Conservation (phyloP, 2,888 invertebrate species). For the Sinhomidia bicolor region DNA sequence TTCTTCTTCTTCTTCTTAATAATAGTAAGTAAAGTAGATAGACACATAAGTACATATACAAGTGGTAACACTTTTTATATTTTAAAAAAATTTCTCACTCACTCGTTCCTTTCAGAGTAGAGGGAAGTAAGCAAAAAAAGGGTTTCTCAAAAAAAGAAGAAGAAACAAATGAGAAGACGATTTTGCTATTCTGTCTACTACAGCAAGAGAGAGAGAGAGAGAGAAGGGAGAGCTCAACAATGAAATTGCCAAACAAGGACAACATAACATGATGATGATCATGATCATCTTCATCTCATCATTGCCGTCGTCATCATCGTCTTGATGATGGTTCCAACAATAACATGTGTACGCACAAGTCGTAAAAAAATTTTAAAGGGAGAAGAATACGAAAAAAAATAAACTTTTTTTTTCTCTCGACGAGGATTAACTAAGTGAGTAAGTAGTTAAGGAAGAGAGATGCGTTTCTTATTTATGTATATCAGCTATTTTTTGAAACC, state of each 20-base stretch:
- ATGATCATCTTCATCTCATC: background rate
- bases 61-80: too few species aligned
- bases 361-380: slow-evolving; percentile 6
- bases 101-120: background rate
- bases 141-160: slow-evolving; percentile 26
- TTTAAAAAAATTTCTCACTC: too few species aligned
- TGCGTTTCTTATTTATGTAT: background rate
- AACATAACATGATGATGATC: slow-evolving; percentile 33
- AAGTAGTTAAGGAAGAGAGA: background rate
- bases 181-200: slow-evolving; percentile 21
- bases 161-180: slow-evolving; percentile 50
- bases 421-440: background rate
- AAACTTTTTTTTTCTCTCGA: background rate
- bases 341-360: slow-evolving; percentile 2
- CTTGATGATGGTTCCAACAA: slow-evolving; percentile 21
- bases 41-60: too few species aligned
- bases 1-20: background rate
- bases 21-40: background rate
- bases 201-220: too few species aligned
- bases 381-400: background rate
- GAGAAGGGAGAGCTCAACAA: too few species aligned
- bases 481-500: background rate
- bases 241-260: slow-evolving; percentile 64
- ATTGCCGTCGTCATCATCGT: slow-evolving; percentile 12
- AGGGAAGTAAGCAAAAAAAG: slow-evolving; percentile 7